Base-by-base conservation (phyloP, 35 echinoderm and acorn worm species). In the Chiridota heheva region DNA sequence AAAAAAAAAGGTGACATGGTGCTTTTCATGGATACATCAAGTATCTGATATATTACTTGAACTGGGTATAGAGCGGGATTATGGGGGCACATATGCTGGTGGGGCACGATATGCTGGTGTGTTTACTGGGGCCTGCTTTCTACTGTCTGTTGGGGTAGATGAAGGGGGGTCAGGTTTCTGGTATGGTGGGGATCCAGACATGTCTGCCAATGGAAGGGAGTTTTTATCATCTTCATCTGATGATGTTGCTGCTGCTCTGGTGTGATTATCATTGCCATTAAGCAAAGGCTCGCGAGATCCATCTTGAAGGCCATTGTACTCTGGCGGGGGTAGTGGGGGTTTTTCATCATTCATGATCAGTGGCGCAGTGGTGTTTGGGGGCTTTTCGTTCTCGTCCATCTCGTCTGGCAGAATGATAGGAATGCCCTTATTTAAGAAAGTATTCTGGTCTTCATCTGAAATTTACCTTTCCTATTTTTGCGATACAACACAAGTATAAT, bases 341-440 rank as follows among this genome's bases (percentile, higher is more conserved):
- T 98, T 98, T 62, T 98, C 95, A 8, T 87, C 66, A 25, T 82
- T 84, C 89, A 98, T 88, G 49, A 98, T 98, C 4, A 98, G 69
- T 1, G 95, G 95, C 26, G 84, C 70, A 26, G 84, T 66, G 17
- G 95, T 88, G 22, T 62, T 61, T 27, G 95, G 88, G 27, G 85
- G 95, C 51, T 98, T 98, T 65, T 98, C 95, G 13, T 79, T 81
- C 20, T 98, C 89, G 65, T 98, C 89, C 7, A 98, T 78, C 63
- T 98, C 95, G 45, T 91, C 85, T 0, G 95, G 79, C 45, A 98
- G 90, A 41, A 98, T 98, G 67, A 98, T 98, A 10, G 95, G 95
- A 55, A 98, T 98, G 35, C 95, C 89, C 76, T 98, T 98, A 42
- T 91, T 98, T 44, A 98, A 91, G 79, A 98, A 98, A 5, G 95